phyloP scores from a whole-genome alignment of 1,140 invertebrate species.

The Homarus americanus region DNA sequence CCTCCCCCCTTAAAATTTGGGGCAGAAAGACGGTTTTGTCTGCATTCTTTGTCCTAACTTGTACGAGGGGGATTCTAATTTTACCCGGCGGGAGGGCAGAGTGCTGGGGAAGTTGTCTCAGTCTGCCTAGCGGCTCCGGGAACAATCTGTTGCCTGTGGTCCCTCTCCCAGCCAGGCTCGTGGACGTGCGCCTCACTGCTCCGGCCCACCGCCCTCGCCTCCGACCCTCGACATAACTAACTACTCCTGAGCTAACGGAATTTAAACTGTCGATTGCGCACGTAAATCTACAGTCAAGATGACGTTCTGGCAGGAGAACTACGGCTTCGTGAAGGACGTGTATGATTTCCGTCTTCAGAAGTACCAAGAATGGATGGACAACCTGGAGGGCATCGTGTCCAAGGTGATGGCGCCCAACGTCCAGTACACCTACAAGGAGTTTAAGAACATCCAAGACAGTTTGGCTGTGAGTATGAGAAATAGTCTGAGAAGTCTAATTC shows the following conservation, averaged over 20 bases:
- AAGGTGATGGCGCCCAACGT: constrained; percentile 75
- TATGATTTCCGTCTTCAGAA: constrained; percentile 75
- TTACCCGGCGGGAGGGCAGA: constrained; percentile 58
- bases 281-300: constrained; percentile 68
- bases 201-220: constrained; percentile 16
- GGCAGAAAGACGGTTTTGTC: constrained; percentile 67
- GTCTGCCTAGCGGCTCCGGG: constrained; percentile 62
- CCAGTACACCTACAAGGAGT: constrained; percentile 75
- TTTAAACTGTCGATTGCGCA: neutral
- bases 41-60: constrained; percentile 75
- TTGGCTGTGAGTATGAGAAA: constrained; percentile 63
- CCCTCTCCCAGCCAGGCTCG: constrained; percentile 5
- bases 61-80: constrained; percentile 69
- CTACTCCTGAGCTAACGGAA: constrained; percentile 66
- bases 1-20: constrained; percentile 26
- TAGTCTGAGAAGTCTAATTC: neutral
- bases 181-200: constrained; percentile 32
- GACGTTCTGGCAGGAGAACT: constrained; percentile 76
- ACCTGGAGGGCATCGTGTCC: constrained; percentile 75
- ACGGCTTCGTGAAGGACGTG: constrained; percentile 76
- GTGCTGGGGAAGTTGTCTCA: constrained; percentile 43
- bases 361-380: constrained; percentile 76
- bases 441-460: constrained; percentile 74
- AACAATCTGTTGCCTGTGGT: constrained; percentile 45
- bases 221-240: neutral